Base-by-base conservation (phyloP, 2,797 vertebrate species). In the Coranthus polyacanthus region DNA sequence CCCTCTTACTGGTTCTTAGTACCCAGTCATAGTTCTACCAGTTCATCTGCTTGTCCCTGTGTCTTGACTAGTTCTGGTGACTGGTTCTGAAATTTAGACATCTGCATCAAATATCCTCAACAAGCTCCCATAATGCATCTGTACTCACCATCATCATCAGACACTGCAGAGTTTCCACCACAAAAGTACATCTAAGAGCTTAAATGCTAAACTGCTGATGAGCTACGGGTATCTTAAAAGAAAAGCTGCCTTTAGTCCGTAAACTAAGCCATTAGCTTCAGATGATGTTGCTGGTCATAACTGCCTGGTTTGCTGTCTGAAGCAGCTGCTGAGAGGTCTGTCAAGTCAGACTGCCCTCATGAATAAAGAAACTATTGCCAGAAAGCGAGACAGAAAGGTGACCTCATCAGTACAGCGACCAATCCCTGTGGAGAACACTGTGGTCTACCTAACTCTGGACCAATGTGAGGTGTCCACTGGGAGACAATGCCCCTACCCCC, bases 131-230 rank as follows among this genome's bases (percentile, higher is more conserved):
- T 26, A 20, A 60, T 63, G 51, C 67, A 72, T 60, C 71, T 44
- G 44, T 59, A 69, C 68, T 79, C 80, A 76, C 68, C 75, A n/a
- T 63, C 62, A 55, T 61, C 79, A 60, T 72, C 52, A 59, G 64
- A 54, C 44, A 29, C 1, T 2, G 6, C 52, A 57, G 64, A 69
- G 21, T 45, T 68, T 38, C 59, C 43, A 42, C 68, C 68, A 70
- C 75, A 79, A 5, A 79, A 69, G 62, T 66, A 78, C 59, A 75
- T 75, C 15, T 36, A 36, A 52, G 16, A 45, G 18, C 42, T 32
- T 42, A 43, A 38, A 61, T 17, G 21, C 11, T 8, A 62, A 18
- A 16, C 16, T 1, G 1, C 3, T 1, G 12, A 10, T 6, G 3
- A 16, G 6, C 20, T 13, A 0, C 41, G 8, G 6, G 16, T 2